Conservation (phyloP, 1,140 invertebrate species). For the Bathynomus jamesi region DNA sequence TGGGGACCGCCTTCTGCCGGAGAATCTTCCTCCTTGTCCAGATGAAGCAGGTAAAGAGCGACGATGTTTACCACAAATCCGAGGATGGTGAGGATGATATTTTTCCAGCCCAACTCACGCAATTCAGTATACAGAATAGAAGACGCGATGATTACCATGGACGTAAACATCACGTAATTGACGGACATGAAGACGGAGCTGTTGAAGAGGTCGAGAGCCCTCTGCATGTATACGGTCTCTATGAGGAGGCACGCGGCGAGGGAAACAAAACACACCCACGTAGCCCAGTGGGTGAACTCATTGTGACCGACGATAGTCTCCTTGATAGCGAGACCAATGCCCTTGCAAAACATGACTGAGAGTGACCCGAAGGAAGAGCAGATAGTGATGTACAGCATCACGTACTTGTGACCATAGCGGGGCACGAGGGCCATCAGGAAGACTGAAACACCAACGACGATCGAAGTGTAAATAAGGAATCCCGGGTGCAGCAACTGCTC, state of each 20-base stretch:
- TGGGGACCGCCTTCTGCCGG: background rate
- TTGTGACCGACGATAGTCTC: conserved; percentile 22
- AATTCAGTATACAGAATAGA: conserved; percentile 31
- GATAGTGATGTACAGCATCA: conserved; percentile 32
- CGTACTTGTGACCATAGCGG: conserved; percentile 27
- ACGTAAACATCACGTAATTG: conserved; percentile 33
- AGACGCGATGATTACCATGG: conserved; percentile 29
- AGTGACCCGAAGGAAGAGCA: conserved; percentile 31
- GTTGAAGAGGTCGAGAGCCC: conserved; percentile 33
- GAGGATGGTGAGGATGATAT: conserved; percentile 30
- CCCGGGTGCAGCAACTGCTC: conserved; percentile 27
- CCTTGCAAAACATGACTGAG: conserved; percentile 36
- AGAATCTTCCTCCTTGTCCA: conserved; percentile 13
- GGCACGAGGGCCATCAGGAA: conserved; percentile 31
- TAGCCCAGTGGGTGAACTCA: conserved; percentile 26
- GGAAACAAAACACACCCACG: conserved; percentile 24
- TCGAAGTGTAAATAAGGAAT: conserved; percentile 25
- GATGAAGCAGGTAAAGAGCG: conserved; percentile 26
- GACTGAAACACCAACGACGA: conserved; percentile 21
- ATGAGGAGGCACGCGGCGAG: conserved; percentile 23
- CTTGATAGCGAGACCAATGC: conserved; percentile 30
- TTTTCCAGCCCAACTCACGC: conserved; percentile 25
- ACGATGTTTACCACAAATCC: conserved; percentile 34
- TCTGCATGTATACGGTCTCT: conserved; percentile 34
- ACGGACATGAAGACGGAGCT: conserved; percentile 36